Base-by-base conservation (phyloP, 2,888 invertebrate genomes). In the Autographa gamma region DNA sequence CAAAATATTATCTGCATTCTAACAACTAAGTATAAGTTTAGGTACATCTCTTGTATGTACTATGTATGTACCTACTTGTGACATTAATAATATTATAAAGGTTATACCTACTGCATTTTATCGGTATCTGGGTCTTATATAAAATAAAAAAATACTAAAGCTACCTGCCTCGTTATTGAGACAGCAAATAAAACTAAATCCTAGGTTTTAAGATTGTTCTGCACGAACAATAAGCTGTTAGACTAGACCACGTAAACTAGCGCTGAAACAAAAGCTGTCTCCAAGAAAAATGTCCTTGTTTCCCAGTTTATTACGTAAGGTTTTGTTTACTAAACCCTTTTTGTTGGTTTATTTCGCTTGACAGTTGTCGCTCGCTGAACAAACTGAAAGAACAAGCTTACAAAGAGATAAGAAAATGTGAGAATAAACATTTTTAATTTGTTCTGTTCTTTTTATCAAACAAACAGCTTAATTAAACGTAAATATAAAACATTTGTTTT, bases 361-460 rank as follows among this genome's bases (percentile, higher is more conserved):
- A 76, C 79, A 79, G 76, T 76, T 76, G 60, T 68, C 56, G 32
- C 65, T 61, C 31, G 66, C 43, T 54, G 18, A 63, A 65, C 64
- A 58, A 70, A 73, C 66, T 66, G 66, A 58, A 62, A 32, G 65
- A 77, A 71, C 59, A 67, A 77, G 58, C 66, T 68, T 66, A 48
- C 58, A 31, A 34, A 34, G 2, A 54, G 66, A 70, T 66, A 73
- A 43, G 54, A 67, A 65, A 63, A 63, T 65, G 11, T 56, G 41
- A 60, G 38, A 68, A 61, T 16, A 54, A 54, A 48, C 16, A 4
- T 58, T 62, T 58, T 67, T 59, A 31, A 59, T n/a, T 25, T 14
- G 0, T 25, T 8, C 31, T 58, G 19, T 25, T 58, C n/a, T 9
- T 48, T 19, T 32, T 48, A 48, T 48, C n/a, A 48, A 48, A n/a